Evolutionary conservation across 1,140 invertebrate genomes (phyloP).

Genomic region (Ceratoteleas bidentatus): DNA sequence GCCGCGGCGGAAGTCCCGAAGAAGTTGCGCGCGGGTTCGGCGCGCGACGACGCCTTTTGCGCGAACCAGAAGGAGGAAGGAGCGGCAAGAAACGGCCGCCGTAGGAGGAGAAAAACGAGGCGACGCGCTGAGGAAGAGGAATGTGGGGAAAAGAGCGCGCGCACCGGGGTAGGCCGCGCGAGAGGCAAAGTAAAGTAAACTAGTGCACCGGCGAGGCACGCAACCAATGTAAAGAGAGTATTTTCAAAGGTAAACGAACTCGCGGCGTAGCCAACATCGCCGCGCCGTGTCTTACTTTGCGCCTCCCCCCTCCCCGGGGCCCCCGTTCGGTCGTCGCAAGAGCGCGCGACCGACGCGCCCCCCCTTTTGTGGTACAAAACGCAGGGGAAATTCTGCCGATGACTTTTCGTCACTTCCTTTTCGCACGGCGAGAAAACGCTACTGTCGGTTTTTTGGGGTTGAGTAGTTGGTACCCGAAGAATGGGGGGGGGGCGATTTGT

Average conservation of each 20-base stretch:
- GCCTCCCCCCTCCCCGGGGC: slow-evolving; percentile 43
- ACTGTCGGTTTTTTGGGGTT: no score
- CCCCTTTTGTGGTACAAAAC: no score
- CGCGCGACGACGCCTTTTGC: slow-evolving; percentile 55
- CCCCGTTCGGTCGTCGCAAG: no score
- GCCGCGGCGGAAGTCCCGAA: slow-evolving; percentile 60
- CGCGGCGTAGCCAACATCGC: slow-evolving; percentile 70
- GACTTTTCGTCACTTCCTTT: slow-evolving; percentile 64
- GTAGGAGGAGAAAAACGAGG: slow-evolving; percentile 34
- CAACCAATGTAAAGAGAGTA: slow-evolving; percentile 78
- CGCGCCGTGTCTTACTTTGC: slow-evolving; percentile 74
- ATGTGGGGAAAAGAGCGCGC: slow-evolving; percentile 64
- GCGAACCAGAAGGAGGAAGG: slow-evolving; percentile 27
- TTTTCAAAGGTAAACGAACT: slow-evolving; percentile 80
- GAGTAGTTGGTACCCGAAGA: no score
- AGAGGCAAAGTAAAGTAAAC: slow-evolving; percentile 78
- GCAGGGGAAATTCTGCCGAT: slow-evolving; percentile 67
- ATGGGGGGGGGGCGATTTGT: no score
- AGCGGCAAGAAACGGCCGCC: slow-evolving; percentile 28
- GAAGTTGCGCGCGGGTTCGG: slow-evolving; percentile 50
- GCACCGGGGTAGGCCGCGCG: slow-evolving; percentile 56
- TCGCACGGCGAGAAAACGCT: slow-evolving; percentile 39
- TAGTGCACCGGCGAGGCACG: slow-evolving; percentile 78
- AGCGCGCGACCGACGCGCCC: no score
- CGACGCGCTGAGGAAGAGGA: slow-evolving; percentile 56